Conservation (phyloP, 2,888 invertebrate species). For the Bimastos eiseni region DNA sequence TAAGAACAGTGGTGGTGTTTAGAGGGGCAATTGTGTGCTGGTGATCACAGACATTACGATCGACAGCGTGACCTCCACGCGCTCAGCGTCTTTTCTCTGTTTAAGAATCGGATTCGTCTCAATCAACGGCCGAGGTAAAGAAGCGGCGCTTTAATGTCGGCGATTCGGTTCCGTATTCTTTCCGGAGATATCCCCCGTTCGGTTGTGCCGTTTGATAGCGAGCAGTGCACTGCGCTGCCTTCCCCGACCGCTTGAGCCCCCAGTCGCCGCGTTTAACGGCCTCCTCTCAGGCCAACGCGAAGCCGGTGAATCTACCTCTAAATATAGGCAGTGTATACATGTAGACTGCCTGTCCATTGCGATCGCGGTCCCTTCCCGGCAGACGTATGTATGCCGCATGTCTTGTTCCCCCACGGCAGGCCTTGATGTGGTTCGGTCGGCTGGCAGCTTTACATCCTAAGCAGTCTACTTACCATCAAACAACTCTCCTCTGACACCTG, state of each 20-base stretch:
- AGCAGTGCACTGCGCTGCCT: slow-evolving; percentile 2
- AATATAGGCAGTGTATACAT: neutral
- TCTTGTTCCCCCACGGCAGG: neutral
- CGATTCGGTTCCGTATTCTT: neutral
- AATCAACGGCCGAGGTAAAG: slow-evolving; percentile 2
- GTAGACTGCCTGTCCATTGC: neutral
- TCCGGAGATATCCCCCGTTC: neutral
- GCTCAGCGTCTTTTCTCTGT: neutral
- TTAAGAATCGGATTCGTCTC: neutral
- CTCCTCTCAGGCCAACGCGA: neutral
- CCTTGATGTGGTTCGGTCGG: neutral
- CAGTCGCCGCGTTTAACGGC: neutral
- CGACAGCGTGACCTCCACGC: neutral
- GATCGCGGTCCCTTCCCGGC: neutral
- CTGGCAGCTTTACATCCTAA: neutral
- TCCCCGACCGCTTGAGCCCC: neutral
- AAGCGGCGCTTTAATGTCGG: neutral
- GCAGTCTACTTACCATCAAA: neutral
- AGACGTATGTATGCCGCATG: neutral
- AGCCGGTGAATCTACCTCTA: neutral
- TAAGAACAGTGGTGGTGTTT: too few relatives aligned
- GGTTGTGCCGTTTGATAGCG: neutral
- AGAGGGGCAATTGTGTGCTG: neutral
- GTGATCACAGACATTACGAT: neutral
- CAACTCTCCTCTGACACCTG: neutral